phyloP scores from a whole-genome alignment of 2,797 vertebrate species.

The Hapalemur alaotrensis region DNA sequence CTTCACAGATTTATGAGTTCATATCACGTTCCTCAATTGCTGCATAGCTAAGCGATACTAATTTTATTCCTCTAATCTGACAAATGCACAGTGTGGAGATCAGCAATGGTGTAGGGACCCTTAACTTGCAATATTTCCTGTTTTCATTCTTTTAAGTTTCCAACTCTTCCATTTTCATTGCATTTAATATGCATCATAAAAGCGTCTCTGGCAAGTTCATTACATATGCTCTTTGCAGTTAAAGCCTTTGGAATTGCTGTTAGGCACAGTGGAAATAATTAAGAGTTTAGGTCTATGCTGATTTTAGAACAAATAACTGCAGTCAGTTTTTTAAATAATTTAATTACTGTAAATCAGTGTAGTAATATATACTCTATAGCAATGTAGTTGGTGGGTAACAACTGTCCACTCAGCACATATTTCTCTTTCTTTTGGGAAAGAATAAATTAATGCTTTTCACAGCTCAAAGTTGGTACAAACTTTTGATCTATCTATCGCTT shows the following conservation, averaged over 20 bases:
- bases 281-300: background rate
- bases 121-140: background rate
- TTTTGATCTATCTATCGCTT: background rate
- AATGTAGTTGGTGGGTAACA: background rate
- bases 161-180: background rate
- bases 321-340: slow-evolving; percentile 41
- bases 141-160: slow-evolving; percentile 37
- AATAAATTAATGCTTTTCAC: background rate
- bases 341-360: slow-evolving; percentile 1
- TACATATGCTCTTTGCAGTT: slow-evolving; percentile 7
- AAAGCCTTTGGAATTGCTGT: slow-evolving; percentile 27
- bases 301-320: slow-evolving; percentile 52
- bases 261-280: slow-evolving; percentile 58
- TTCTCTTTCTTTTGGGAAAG: background rate
- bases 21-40: background rate
- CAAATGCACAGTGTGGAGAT: background rate
- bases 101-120: background rate
- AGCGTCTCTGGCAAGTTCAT: slow-evolving; percentile 43
- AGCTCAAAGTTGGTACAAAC: background rate
- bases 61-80: slow-evolving; percentile 29
- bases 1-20: slow-evolving; percentile 36
- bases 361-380: background rate
- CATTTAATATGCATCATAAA: slow-evolving; percentile 28
- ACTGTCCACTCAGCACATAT: background rate
- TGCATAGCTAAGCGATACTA: slow-evolving; percentile 14